These are phyloP conservation scores for Calypte anna DNA, from an alignment of 2,113 vertebrate species.

Conservation along the genomic window DNA sequence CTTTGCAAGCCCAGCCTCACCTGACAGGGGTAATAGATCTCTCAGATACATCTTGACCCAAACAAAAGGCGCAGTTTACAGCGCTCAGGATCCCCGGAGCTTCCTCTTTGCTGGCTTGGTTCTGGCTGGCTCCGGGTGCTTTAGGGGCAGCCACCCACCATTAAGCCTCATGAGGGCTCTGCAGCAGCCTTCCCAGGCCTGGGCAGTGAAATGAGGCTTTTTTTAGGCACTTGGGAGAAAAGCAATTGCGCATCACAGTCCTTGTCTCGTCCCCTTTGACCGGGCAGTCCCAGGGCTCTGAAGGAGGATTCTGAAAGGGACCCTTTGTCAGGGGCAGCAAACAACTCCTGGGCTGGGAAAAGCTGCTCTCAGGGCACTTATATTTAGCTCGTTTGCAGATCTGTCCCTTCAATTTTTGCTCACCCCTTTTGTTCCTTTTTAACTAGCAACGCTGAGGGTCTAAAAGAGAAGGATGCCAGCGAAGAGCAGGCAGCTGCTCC, in stretches of 20 bases:
- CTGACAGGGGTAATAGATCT: conserved; percentile 71
- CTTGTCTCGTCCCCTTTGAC: background rate
- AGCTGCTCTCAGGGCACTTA: conserved; percentile 23
- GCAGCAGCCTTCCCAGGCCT: background rate
- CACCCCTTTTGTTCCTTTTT: conserved; percentile 20
- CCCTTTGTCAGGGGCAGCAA: conserved; percentile 40
- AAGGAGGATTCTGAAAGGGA: conserved; percentile 8
- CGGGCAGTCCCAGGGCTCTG: background rate
- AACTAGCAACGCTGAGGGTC: background rate
- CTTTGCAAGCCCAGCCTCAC: conserved; percentile 49
- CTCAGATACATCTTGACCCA: conserved; percentile 37
- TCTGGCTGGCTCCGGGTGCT: background rate
- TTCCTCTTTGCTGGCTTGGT: conserved; percentile 38
- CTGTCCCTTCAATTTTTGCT: background rate
- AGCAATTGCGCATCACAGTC: background rate
- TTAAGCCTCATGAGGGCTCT: conserved; percentile 35
- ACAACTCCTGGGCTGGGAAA: background rate
- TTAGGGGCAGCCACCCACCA: conserved; percentile 45
- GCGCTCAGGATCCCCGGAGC: conserved; percentile 54
- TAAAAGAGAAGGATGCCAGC: background rate
- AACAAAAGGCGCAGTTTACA: conserved; percentile 72
- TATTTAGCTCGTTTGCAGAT: conserved; percentile 30
- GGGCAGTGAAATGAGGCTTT: background rate
- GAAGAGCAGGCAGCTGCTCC: background rate
- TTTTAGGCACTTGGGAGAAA: background rate